Evolutionary conservation across 2,797 vertebrate genomes (phyloP).

Genomic region (Halcyon leucocephala): DNA sequence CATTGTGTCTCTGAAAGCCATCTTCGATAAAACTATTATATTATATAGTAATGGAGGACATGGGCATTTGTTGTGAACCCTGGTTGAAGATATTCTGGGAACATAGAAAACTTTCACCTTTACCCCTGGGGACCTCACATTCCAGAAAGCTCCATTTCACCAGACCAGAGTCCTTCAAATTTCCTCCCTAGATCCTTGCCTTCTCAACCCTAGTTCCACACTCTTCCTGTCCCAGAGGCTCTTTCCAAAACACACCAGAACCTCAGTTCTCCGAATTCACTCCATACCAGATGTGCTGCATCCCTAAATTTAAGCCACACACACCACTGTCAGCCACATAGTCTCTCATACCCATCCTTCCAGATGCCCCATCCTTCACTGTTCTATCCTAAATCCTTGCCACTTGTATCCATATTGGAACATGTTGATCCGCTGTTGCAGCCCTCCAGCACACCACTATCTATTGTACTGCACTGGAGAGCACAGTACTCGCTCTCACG

Average conservation of each 20-base stretch:
- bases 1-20: not conserved
- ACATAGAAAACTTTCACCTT: not conserved
- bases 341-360: not conserved
- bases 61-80: not conserved
- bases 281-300: not conserved
- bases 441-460: too few relatives aligned
- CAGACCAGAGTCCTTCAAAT: not conserved
- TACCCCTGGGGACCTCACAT: not conserved
- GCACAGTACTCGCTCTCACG: too few relatives aligned
- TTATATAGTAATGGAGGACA: fast-evolving
- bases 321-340: not conserved
- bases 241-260: not conserved
- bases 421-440: too few relatives aligned
- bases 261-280: not conserved
- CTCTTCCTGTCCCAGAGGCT: not conserved
- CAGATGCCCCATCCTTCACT: not conserved
- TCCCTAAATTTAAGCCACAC: not conserved
- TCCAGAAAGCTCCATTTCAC: not conserved
- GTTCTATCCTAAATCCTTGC: not conserved
- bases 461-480: too few relatives aligned
- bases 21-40: fast-evolving
- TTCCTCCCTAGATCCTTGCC: not conserved
- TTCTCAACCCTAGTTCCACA: not conserved
- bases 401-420: too few relatives aligned
- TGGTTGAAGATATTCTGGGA: not conserved